Evolutionary conservation across 2,888 invertebrate genomes (phyloP), one percentile per base, ranked within the genome.

Genomic region (Oxyteleia sp.): DNA sequence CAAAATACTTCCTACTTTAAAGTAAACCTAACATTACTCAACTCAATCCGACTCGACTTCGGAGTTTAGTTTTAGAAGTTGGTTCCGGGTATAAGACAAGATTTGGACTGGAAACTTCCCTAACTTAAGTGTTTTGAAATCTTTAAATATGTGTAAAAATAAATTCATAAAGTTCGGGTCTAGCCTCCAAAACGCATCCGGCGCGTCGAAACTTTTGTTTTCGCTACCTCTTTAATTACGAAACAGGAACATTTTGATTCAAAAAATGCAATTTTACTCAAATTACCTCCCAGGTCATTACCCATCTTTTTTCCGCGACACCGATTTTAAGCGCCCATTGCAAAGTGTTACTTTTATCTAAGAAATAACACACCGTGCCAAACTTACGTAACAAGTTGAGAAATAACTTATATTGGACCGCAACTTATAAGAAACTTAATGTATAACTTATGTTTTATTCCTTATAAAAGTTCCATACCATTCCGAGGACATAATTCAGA

Each of bases 391-490:
- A 63, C 23, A 74, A 74, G 63, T 63, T 74, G 35, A 35, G 74
- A 53, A 74, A 74, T 74, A 74, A 72, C 61, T 72, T 72, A 61
- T 63, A 63, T 63, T 63, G 55, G 35, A 63, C 20, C 59, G 35
- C 43, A 72, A 74, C 43, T 63, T 74, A 15, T 63, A 74, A 41
- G 35, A 23, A 63, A 74, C 45, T 63, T 74, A 55, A 63, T 63
- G 53, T 74, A 53, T 63, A 72, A 72, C 61, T 51, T 72, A 61
- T 32, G 53, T 59, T 59, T 38, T 57, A 71, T 59, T 26, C 53
- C 8, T 63, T 63, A 29, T 41, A 61, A 61, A 72, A 61, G 53
- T n/a, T n/a, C n/a, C n/a, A n/a, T n/a, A n/a, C n/a, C n/a, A n/a
- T 38, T 59, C 57, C 35, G 15, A 23, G 26, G 41, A 41, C 57